Conservation (phyloP, 1,140 invertebrate species). For the Nylanderia fulva region DNA sequence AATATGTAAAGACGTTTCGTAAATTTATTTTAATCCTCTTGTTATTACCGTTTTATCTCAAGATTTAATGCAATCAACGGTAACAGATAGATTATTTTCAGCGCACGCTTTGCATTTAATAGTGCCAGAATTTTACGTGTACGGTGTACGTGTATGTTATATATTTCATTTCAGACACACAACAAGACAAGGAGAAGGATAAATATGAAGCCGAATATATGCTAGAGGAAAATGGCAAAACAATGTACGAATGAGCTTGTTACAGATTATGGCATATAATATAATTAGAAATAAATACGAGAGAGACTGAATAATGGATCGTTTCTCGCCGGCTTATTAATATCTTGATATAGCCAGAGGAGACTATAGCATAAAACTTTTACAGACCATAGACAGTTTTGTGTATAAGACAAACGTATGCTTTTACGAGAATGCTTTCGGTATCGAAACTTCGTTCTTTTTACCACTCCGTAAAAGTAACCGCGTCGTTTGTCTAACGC, state of each 20-base stretch:
- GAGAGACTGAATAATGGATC: conserved; percentile 33
- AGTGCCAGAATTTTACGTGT: conserved; percentile 55
- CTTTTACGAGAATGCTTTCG: conserved; percentile 23
- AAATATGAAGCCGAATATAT: conserved; percentile 82
- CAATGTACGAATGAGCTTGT: conserved; percentile 81
- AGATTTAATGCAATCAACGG: conserved; percentile 5
- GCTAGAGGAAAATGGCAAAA: conserved; percentile 81
- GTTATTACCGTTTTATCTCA: conserved; percentile 1
- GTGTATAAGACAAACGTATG: conserved; percentile 13
- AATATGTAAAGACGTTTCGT: neutral
- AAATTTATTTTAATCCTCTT: neutral
- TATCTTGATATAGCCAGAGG: neutral
- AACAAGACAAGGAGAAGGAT: conserved; percentile 84
- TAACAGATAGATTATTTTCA: conserved; percentile 22
- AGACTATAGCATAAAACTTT: conserved; percentile 25
- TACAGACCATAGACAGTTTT: conserved; percentile 22
- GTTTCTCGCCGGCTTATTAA: conserved; percentile 29
- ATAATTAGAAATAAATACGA: conserved; percentile 39
- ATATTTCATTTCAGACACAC: conserved; percentile 83
- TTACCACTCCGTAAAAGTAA: conserved; percentile 36
- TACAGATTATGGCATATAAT: conserved; percentile 62
- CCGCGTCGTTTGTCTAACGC: neutral
- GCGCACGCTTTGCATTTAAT: conserved; percentile 21
- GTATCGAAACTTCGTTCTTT: neutral
- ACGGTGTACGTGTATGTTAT: conserved; percentile 65